Conservation (phyloP, 2,888 invertebrate species). For the Orthosia gothica region DNA sequence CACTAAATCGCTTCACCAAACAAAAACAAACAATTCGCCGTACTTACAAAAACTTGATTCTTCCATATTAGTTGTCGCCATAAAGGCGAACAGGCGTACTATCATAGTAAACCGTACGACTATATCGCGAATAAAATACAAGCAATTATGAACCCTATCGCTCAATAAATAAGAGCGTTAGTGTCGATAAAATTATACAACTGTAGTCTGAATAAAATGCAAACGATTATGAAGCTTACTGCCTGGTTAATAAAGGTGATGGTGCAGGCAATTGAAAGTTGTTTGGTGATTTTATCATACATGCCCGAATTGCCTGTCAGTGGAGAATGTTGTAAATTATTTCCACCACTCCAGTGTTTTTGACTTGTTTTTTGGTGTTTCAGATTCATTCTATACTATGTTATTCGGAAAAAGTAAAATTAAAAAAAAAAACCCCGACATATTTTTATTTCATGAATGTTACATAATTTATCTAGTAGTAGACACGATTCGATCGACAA, state of each 20-base stretch:
- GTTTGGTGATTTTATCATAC: constrained; percentile 77
- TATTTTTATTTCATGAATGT: too few species aligned
- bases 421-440: too few species aligned
- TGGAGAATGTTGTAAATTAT: constrained; percentile 80
- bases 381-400: constrained; percentile 30
- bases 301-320: constrained; percentile 78
- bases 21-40: constrained; percentile 76
- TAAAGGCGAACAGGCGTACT: constrained; percentile 75
- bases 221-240: constrained; percentile 70
- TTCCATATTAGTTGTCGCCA: constrained; percentile 84
- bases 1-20: constrained; percentile 70
- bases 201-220: constrained; percentile 25
- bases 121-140: constrained; percentile 55
- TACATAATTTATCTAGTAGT: too few species aligned
- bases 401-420: neutral
- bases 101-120: constrained; percentile 64
- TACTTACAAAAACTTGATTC: constrained; percentile 75
- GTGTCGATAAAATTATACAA: constrained; percentile 47
- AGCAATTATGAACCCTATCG: constrained; percentile 59
- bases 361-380: constrained; percentile 69
- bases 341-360: constrained; percentile 74
- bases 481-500: too few species aligned
- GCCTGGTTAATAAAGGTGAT: constrained; percentile 59
- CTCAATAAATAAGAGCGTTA: constrained; percentile 52
- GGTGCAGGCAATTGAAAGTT: constrained; percentile 57